A percentile compares a stretch with the other conserved stretches of the same genome.
Evolutionary conservation across 2,888 invertebrate species (phyloP).

Genomic region (Hydroisotoma schaefferi): DNA sequence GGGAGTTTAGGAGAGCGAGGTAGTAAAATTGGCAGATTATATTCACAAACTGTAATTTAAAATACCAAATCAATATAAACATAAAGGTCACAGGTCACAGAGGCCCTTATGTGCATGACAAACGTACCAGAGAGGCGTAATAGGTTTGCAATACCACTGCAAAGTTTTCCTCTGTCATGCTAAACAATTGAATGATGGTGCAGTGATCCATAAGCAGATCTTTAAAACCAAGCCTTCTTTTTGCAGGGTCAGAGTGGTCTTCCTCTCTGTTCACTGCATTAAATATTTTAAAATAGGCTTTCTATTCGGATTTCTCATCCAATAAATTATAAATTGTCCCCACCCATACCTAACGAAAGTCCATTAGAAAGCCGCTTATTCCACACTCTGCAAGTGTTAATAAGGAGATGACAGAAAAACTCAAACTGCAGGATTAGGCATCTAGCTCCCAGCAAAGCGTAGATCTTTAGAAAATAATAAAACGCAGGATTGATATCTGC

Average conservation of each 20-base stretch:
- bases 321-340: too few species aligned
- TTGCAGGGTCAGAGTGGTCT: conserved; percentile 14
- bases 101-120: neutral
- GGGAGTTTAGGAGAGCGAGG: conserved; percentile 15
- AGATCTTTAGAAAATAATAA: conserved; percentile 7
- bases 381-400: conserved; percentile 18
- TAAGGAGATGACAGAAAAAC: conserved; percentile 21
- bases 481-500: neutral
- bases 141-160: conserved; percentile 16
- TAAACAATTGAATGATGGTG: conserved; percentile 15
- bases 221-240: conserved; percentile 14
- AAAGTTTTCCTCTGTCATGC: conserved; percentile 18
- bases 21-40: conserved; percentile 27
- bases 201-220: conserved; percentile 15
- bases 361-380: conserved; percentile 16
- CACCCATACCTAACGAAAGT: neutral
- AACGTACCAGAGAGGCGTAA: conserved; percentile 14
- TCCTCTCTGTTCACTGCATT: conserved; percentile 10
- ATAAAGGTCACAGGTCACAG: neutral
- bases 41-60: conserved; percentile 19
- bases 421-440: conserved; percentile 24
- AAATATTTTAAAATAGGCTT: neutral
- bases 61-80: neutral
- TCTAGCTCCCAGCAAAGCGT: conserved; percentile 18
- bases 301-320: neutral